Evolutionary conservation across 2,797 vertebrate species (phyloP), one percentile per base, ranked within the genome.

Genomic region (Columba guinea): DNA sequence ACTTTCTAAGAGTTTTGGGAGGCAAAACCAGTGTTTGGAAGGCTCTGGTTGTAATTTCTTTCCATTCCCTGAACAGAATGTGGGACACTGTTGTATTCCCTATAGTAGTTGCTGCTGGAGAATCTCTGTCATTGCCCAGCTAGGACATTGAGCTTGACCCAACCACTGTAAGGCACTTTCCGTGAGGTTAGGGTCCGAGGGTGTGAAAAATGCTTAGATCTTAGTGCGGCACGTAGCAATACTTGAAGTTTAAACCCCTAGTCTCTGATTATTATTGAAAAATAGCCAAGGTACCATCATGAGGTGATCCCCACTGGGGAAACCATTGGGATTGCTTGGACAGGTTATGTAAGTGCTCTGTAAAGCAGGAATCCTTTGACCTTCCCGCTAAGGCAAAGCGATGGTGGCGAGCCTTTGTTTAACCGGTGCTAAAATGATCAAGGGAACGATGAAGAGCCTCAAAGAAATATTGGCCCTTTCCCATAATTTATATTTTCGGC

Each of bases 391-490:
- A 56, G 78, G 89, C 0, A 11, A 91, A 81, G 75, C 5, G 28
- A 37, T 84, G 1, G 20, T 89, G 84, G 73, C 23, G 27, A 77
- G 68, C 62, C 70, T 93, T 91, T 95, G 86, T 95, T 89, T 79
- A 68, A 96, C 59, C 32, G 14, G 91, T 94, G 81, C 86, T 91
- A 41, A 91, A 95, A 82, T 44, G 35, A 94, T 96, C 92, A 69
- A 92, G 87, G 71, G 86, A 85, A 86, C 49, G 63, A 64, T 85
- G 79, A 94, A 86, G 91, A 91, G 86, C 90, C 87, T 92, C 75
- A 94, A 62, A 80, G 91, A 92, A 96, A 94, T 96, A 74, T 96
- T 95, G 94, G 56, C 95, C 73, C 39, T 92, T 76, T 71, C 93
- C 95, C 86, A 53, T 83, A 69, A 93, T 94, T 93, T 94, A 85